These are phyloP conservation scores for Epicampocera succincta DNA, from an alignment of 2,888 invertebrate genomes.

Conservation along the genomic window DNA sequence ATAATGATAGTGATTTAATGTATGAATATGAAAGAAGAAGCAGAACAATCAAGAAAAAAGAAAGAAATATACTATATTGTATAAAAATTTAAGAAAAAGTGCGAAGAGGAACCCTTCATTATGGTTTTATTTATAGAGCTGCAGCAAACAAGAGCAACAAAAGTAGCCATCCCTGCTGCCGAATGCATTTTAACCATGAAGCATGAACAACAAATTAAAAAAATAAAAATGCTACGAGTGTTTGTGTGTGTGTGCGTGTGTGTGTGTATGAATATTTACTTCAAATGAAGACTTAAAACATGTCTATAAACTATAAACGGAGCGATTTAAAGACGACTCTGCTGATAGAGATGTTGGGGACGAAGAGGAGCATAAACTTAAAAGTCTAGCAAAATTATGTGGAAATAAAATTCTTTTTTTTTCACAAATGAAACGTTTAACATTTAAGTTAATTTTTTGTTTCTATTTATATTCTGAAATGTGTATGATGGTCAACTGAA, in stretches of 20 bases:
- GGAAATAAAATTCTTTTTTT: conserved; percentile 38
- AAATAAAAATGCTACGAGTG: conserved; percentile 1
- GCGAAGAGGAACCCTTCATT: conserved; percentile 38
- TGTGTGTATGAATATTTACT: not conserved
- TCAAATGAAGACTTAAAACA: not conserved
- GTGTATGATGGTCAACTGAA: conserved; percentile 21
- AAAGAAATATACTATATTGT: too few relatives aligned
- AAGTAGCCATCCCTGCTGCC: conserved; percentile 15
- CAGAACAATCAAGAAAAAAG: not conserved
- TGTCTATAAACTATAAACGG: conserved; percentile 21
- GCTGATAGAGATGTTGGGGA: conserved; percentile 29
- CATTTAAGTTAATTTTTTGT: conserved; percentile 4
- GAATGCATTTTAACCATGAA: conserved; percentile 46
- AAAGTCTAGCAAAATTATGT: conserved; percentile 39
- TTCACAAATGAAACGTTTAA: conserved; percentile 4
- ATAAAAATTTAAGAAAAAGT: conserved; percentile 16
- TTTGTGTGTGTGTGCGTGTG: not conserved
- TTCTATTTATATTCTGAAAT: conserved; percentile 16
- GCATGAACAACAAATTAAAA: conserved; percentile 38
- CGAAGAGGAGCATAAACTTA: conserved; percentile 27
- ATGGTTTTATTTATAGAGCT: conserved; percentile 41
- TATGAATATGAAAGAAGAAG: not conserved
- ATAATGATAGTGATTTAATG: not conserved
- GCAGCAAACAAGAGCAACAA: not conserved
- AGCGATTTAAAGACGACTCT: conserved; percentile 8